phyloP scores from a whole-genome alignment of 2,113 vertebrate genomes.

The Pipra filicauda region DNA sequence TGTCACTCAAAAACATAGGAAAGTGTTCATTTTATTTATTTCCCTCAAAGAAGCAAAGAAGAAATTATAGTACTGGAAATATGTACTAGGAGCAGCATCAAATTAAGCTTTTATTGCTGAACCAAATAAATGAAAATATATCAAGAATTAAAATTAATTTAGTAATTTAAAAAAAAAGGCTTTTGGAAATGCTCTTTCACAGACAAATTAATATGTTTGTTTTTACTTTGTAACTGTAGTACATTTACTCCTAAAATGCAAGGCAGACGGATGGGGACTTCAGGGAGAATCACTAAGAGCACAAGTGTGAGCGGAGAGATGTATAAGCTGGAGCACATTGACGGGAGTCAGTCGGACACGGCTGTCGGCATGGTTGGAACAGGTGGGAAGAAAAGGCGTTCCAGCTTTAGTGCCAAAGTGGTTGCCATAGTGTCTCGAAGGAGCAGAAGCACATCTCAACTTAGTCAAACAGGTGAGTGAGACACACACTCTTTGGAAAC shows the following conservation, averaged over 20 bases:
- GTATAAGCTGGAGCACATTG: slow-evolving; percentile 91
- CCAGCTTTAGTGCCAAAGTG: slow-evolving; percentile 93
- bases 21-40: not conserved
- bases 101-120: not conserved
- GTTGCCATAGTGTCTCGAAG: slow-evolving; percentile 92
- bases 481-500: not conserved
- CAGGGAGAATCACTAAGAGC: slow-evolving; percentile 94
- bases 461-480: slow-evolving; percentile 92
- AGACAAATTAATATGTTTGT: slow-evolving; percentile 73
- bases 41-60: not conserved
- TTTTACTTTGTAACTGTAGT: slow-evolving; percentile 83
- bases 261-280: slow-evolving; percentile 89
- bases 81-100: not conserved
- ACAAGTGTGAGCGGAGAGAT: slow-evolving; percentile 96
- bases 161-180: not conserved
- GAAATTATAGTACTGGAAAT: not conserved
- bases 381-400: slow-evolving; percentile 92
- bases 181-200: slow-evolving; percentile 17
- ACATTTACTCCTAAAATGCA: slow-evolving; percentile 85
- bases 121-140: not conserved
- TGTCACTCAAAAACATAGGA: not conserved
- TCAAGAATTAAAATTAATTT: not conserved
- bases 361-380: slow-evolving; percentile 90
- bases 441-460: slow-evolving; percentile 96
- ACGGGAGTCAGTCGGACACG: slow-evolving; percentile 97